A percentile compares a stretch with the other conserved stretches of the same genome.
Evolutionary conservation across 2,888 invertebrate species (phyloP).

Genomic region (Spisula subtruncata): DNA sequence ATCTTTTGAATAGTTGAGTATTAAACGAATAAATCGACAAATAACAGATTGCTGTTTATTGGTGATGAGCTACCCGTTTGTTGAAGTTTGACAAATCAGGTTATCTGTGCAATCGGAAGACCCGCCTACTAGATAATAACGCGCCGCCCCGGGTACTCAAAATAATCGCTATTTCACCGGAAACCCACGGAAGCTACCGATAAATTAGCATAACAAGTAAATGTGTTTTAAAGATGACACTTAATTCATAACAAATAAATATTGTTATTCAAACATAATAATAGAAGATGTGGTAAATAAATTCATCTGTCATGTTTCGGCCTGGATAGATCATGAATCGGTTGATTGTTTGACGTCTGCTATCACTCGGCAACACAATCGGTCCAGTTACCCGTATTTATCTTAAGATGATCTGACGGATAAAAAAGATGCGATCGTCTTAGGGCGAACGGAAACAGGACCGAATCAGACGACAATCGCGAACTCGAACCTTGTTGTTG

Average conservation of each 20-base stretch:
- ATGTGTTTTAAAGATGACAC: not conserved
- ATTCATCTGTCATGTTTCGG: not conserved
- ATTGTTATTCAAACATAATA: not conserved
- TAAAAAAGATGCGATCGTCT: not conserved
- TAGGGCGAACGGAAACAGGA: not conserved
- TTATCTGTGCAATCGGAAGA: slow-evolving; percentile 20
- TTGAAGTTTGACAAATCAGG: slow-evolving; percentile 39
- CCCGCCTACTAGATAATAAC: slow-evolving; percentile 43
- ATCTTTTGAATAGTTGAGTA: slow-evolving; percentile 49
- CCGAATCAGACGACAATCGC: not conserved
- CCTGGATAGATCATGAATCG: not conserved
- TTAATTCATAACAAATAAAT: slow-evolving; percentile 30
- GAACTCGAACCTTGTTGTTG: not conserved
- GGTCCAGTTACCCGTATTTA: not conserved
- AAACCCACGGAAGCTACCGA: not conserved
- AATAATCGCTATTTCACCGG: not conserved
- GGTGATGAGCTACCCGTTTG: slow-evolving; percentile 43
- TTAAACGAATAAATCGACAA: slow-evolving; percentile 57
- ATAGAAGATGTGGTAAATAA: not conserved
- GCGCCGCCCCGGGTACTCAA: slow-evolving; percentile 42
- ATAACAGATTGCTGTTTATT: slow-evolving; percentile 43
- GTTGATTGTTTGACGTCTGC: not conserved
- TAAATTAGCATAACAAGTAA: not conserved
- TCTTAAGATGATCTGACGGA: not conserved
- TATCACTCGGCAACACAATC: not conserved